Conservation (phyloP, 2,113 vertebrate species). For the Austrofundulus limnaeus region DNA sequence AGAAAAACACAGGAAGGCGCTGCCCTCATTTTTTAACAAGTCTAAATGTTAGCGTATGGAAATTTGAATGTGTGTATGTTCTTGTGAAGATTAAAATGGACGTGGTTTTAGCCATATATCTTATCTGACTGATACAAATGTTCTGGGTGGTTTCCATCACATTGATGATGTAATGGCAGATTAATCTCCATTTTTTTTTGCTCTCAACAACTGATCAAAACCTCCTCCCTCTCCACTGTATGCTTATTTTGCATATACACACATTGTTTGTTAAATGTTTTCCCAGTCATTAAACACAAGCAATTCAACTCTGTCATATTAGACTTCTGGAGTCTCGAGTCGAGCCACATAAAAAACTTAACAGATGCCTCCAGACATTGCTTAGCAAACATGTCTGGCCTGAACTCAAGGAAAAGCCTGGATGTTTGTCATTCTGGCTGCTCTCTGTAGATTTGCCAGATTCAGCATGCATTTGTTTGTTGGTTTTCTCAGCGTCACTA, state of each 20-base stretch:
- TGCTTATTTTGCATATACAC: background rate
- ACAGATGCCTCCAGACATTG: constrained; percentile 48
- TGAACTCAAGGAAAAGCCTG: constrained; percentile 63
- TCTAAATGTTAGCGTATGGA: constrained; percentile 71
- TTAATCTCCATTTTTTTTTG: constrained; percentile 49
- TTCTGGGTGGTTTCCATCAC: constrained; percentile 67
- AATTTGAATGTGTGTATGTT: constrained; percentile 67
- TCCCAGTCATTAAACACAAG: constrained; percentile 20
- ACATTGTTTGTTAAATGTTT: constrained; percentile 10
- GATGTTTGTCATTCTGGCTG: constrained; percentile 61
- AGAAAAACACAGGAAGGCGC: constrained; percentile 55
- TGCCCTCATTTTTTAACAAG: constrained; percentile 76
- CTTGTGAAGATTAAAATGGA: constrained; percentile 77
- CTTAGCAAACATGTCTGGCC: constrained; percentile 66
- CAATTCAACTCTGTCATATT: constrained; percentile 31
- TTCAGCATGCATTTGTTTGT: constrained; percentile 20
- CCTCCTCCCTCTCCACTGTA: background rate
- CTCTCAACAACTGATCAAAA: constrained; percentile 26
- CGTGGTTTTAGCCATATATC: constrained; percentile 74
- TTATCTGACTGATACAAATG: constrained; percentile 73
- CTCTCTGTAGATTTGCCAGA: constrained; percentile 56
- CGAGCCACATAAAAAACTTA: constrained; percentile 55
- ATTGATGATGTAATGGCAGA: constrained; percentile 75
- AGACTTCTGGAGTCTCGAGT: constrained; percentile 48
- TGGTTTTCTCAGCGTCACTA: constrained; percentile 15